Conservation (phyloP, 1,140 invertebrate genomes). For the Agraylea sexmaculata region DNA sequence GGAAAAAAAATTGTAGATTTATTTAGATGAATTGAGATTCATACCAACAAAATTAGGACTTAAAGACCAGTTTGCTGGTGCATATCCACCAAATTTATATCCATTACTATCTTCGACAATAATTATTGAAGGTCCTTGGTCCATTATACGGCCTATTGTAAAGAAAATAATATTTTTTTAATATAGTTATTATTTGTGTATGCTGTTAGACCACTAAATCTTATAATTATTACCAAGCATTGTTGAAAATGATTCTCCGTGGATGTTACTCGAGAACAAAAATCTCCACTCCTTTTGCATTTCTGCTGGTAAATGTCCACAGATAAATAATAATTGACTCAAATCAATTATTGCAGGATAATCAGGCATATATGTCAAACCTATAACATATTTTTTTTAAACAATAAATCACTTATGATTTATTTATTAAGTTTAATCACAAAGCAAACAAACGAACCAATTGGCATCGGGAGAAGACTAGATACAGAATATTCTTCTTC, state of each 20-base stretch:
- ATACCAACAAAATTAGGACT: constrained; percentile 35
- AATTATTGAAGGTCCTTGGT: constrained; percentile 66
- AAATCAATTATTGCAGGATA: constrained; percentile 66
- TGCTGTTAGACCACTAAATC: no score
- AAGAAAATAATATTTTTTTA: neutral
- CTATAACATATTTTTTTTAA: constrained; percentile 27
- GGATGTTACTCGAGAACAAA: constrained; percentile 68
- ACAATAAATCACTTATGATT: neutral
- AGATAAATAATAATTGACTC: constrained; percentile 65
- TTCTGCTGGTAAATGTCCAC: constrained; percentile 58
- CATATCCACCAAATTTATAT: constrained; percentile 82
- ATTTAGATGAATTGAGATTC: neutral
- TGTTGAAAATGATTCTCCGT: constrained; percentile 75
- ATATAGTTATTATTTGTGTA: no score
- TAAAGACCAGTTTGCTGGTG: constrained; percentile 57
- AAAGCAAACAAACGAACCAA: constrained; percentile 23
- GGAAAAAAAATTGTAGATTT: neutral
- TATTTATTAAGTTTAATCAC: constrained; percentile 7
- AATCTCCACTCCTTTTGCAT: constrained; percentile 68
- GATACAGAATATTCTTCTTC: constrained; percentile 24
- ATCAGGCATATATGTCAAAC: constrained; percentile 55
- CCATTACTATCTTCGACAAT: constrained; percentile 68
- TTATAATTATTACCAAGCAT: constrained; percentile 51
- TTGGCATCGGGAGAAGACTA: constrained; percentile 27
- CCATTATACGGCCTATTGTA: constrained; percentile 50